Evolutionary conservation across 2,113 vertebrate species (phyloP), one percentile per base, ranked within the genome.

Genomic region (Clarias macrocephalus): DNA sequence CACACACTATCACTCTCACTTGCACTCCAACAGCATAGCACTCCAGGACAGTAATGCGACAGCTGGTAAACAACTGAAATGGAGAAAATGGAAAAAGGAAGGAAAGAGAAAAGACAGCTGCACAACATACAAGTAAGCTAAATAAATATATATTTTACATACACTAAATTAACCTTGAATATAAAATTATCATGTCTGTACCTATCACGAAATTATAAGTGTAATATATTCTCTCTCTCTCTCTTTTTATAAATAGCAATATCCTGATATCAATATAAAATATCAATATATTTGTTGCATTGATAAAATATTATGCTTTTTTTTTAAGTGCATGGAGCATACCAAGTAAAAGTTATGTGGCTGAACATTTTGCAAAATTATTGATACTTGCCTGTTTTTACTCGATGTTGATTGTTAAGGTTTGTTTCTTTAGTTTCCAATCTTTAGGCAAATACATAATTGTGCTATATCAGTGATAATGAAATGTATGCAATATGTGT

Each of bases 121-220:
- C 21, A 37, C 15, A 84, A 30, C 68, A 76, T 84, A 33, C 83
- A 85, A 60, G 84, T 85, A 62, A 65, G 73, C n/a, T 42, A 42
- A 42, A 42, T 12, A 73, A 33, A 21, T 21, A 8, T 9, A 9
- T 21, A 10, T 52, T 57, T 18, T 23, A n/a, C 52, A 65, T 15
- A 65, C 21, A 82, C 33, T n/a, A 48, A 12, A 42, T 81, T 21
- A 70, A 16, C 66, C 11, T 19, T 79, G 13, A 5, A 5, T 13
- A 56, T 5, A 28, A n/a, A 28, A 52, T 28, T 10, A n/a, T 10
- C 48, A 10, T 57, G 76, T 10, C 28, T 52, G 42, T 13, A 25
- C 21, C 42, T n/a, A 42, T 52, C 37, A 75, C 15, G 8, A 75
- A 79, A 28, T 18, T 25, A 56, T 30, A 30, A 57, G 28, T 5